phyloP scores from a whole-genome alignment of 2,888 invertebrate genomes.

The Napeogenes inachia region DNA sequence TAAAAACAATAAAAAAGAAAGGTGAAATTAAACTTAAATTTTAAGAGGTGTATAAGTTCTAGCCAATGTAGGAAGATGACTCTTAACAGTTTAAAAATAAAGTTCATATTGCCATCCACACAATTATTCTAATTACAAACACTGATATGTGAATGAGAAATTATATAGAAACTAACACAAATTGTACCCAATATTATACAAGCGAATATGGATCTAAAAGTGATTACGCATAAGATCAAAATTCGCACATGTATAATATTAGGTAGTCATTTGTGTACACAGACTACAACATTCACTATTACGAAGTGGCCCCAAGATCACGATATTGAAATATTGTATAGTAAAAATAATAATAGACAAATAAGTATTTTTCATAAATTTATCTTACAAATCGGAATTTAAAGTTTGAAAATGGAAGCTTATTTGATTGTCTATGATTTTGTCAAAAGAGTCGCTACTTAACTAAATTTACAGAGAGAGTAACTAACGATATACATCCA shows the following conservation, averaged over 20 bases:
- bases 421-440: constrained; percentile 8
- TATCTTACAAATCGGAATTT: not conserved
- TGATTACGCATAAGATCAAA: constrained; percentile 8
- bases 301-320: constrained; percentile 60
- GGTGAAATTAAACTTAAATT: too few species aligned
- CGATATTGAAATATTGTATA: constrained; percentile 40
- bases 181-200: constrained; percentile 18
- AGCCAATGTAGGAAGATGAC: too few species aligned
- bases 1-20: not conserved
- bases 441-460: constrained; percentile 9
- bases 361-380: not conserved
- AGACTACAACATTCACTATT: constrained; percentile 39
- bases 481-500: constrained; percentile 31
- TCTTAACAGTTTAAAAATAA: not conserved
- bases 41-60: too few species aligned
- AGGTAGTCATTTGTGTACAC: constrained; percentile 36
- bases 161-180: constrained; percentile 36
- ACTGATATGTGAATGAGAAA: constrained; percentile 69
- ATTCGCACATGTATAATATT: constrained; percentile 26
- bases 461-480: constrained; percentile 30
- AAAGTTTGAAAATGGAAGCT: constrained; percentile 13
- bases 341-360: not conserved
- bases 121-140: constrained; percentile 59
- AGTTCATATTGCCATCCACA: constrained; percentile 53
- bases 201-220: constrained; percentile 15